Evolutionary conservation across 2,113 vertebrate species (phyloP).

Genomic region (Oncorhynchus tshawytscha): DNA sequence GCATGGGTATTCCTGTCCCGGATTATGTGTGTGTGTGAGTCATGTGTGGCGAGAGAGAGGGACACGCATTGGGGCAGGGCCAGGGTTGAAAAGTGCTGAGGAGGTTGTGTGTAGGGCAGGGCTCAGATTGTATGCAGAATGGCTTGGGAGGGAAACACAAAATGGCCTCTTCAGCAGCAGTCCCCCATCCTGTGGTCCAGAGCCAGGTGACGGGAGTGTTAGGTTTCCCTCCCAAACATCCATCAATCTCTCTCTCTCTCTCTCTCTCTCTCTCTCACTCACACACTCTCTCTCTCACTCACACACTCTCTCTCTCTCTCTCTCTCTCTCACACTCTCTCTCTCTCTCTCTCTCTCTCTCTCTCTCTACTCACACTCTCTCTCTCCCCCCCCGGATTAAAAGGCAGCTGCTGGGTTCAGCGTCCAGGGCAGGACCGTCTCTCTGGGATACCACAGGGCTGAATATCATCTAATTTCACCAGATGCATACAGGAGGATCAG

Average conservation of each 20-base stretch:
- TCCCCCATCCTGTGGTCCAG: conserved; percentile 29
- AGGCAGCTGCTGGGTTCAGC: conserved; percentile 9
- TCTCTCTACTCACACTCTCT: no score
- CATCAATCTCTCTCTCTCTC: background rate
- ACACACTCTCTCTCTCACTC: background rate
- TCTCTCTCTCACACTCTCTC: background rate
- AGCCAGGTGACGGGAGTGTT: conserved; percentile 48
- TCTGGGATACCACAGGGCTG: background rate
- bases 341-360: no score
- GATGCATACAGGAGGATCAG: background rate
- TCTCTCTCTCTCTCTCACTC: background rate
- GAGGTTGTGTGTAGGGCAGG: conserved; percentile 23
- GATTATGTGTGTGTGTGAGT: background rate
- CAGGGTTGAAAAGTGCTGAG: conserved; percentile 43
- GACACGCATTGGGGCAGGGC: background rate
- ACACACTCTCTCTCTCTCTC: background rate
- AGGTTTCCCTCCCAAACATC: conserved; percentile 35
- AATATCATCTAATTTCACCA: background rate
- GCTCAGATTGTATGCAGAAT: conserved; percentile 27
- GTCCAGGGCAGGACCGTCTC: background rate
- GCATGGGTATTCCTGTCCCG: background rate
- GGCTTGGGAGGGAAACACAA: conserved; percentile 28
- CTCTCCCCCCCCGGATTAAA: background rate
- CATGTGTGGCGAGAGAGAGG: background rate
- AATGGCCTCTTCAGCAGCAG: conserved; percentile 48